These are phyloP conservation scores for Thaumatotibia leucotreta DNA, from an alignment of 1,140 invertebrate species.

Conservation along the genomic window DNA sequence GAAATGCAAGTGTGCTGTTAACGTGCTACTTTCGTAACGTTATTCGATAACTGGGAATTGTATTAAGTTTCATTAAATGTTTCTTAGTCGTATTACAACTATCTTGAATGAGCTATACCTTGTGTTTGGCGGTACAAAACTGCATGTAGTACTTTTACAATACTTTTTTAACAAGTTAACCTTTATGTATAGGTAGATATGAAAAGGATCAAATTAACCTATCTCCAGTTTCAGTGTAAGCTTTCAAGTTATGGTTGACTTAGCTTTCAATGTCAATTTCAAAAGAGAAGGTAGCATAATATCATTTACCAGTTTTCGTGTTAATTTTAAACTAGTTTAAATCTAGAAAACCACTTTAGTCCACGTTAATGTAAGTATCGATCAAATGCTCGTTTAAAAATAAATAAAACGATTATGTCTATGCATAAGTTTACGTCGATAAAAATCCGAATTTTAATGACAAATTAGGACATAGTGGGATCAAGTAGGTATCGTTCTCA, in stretches of 20 bases:
- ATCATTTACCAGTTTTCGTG: neutral
- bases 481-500: too few species aligned
- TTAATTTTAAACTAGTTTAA: neutral
- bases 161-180: neutral
- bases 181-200: neutral
- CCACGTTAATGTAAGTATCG: too few species aligned
- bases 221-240: neutral
- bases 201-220: neutral
- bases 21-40: neutral
- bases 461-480: too few species aligned
- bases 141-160: neutral
- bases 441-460: too few species aligned
- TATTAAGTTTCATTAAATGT: too few species aligned
- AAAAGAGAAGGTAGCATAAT: neutral
- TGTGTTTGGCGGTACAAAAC: too few species aligned
- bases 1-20: neutral
- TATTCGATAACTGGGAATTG: neutral
- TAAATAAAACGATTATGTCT: too few species aligned
- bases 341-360: too few species aligned
- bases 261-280: neutral
- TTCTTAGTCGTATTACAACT: neutral
- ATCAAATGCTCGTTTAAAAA: too few species aligned
- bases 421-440: too few species aligned
- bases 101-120: too few species aligned
- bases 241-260: neutral